Evolutionary conservation across 2,888 invertebrate species (phyloP).

Genomic region (Nomada flava): DNA sequence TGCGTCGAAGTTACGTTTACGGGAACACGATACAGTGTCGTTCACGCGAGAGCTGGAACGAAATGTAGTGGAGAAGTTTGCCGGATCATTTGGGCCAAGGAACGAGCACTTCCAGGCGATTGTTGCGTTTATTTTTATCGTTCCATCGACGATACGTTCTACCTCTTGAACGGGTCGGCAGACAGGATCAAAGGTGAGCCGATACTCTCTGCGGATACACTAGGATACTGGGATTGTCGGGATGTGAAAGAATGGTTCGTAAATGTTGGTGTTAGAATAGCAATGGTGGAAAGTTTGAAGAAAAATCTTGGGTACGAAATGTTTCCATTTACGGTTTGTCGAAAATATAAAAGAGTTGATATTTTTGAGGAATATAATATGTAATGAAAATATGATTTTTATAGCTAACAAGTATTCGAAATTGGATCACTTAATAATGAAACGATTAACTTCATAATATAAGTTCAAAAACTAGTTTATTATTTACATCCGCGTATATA

Average conservation of each 20-base stretch:
- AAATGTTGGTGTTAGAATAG: neutral
- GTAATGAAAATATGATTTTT: too few relatives aligned
- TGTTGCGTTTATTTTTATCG: conserved; percentile 25
- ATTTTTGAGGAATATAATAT: too few relatives aligned
- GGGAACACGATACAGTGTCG: neutral
- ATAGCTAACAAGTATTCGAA: too few relatives aligned
- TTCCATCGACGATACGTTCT: neutral
- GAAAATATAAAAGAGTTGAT: too few relatives aligned
- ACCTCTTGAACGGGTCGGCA: neutral
- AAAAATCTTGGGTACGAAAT: neutral
- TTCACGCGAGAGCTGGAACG: neutral
- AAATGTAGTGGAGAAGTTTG: neutral
- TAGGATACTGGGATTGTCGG: neutral
- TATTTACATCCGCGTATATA: too few relatives aligned
- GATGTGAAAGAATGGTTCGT: neutral
- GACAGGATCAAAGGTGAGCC: conserved; percentile 11
- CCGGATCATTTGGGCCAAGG: neutral
- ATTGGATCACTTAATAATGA: too few relatives aligned
- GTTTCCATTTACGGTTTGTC: neutral
- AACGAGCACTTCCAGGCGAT: neutral
- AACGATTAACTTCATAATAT: too few relatives aligned
- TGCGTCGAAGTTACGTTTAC: conserved; percentile 12
- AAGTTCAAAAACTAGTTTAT: too few relatives aligned
- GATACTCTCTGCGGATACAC: neutral
- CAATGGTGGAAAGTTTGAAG: too few relatives aligned